Base-by-base conservation (phyloP, 2,113 vertebrate species). In the Falco punctatus region DNA sequence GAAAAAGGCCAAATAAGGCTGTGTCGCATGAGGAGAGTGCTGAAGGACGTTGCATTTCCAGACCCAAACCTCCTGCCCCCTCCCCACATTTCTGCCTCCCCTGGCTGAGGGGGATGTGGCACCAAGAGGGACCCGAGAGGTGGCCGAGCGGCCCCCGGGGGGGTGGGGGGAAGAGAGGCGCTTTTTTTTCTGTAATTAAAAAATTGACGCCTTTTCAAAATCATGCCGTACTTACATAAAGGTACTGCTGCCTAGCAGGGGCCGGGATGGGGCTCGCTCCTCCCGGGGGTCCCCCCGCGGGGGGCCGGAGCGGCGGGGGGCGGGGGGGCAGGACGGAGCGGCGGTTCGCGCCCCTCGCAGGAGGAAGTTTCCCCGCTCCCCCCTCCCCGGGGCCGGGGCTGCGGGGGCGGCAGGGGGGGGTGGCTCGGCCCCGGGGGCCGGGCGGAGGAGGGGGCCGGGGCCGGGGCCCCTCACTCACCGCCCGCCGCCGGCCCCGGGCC, bases 401-500 rank as follows among this genome's bases (percentile, higher is more conserved):
- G 49, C 20, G 57, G 58, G 69, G 61, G 11, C 27, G 32, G 35
- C 28, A 6, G 79, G 84, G 35, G 22, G 54, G 65, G 65, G 54
- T 26, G 48, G 30, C 17, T 44, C 9, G 15, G 52, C n/a, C 46
- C 64, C 18, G 69, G 69, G 46, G 13, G 21, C 57, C 32, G 61
- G 64, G 58, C 55, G 35, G 61, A 71, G 71, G 30, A 69, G 32
- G 42, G 59, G 65, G 33, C 33, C 51, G 77, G 27, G 49, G n/a
- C 24, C 24, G 48, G 32, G 49, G 84, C 90, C 51, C 30, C 51
- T 77, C 95, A 98, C 98, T 98, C 94, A 98, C 98, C 98, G 44
- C 96, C 96, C 17, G 98, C 97, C 81, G 97, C 98, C 97, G 97
- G 97, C 48, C 97, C 97, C 35, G 97, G 98, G 86, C 97, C 97